Base-by-base conservation (phyloP, 2,888 invertebrate genomes). In the Thereva nobilitata region DNA sequence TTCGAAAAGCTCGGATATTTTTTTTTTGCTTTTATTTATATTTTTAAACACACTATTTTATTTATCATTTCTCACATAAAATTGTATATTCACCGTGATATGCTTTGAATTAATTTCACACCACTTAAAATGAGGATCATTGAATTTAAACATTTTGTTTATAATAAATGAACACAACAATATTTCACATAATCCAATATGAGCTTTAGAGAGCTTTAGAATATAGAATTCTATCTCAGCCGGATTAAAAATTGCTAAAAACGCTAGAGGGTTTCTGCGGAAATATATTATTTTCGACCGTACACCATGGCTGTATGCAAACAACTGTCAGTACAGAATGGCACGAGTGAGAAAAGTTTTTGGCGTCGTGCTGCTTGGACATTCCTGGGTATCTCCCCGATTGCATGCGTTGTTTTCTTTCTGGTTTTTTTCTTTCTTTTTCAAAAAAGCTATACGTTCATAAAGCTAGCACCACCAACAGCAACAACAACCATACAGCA, bases 291-390 rank as follows among this genome's bases (percentile, higher is more conserved):
- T 45, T 54, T 64, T 50, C 66, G 50, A 40, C 54, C 66, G 61
- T 47, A 44, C 59, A 61, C 53, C 53, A 59, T 47, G 59, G 59
- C 41, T 61, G 54, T 55, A 67, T 61, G 66, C 47, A 67, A 54
- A 59, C 66, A 61, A 67, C 66, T 67, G 61, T 59, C 57, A 66
- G 61, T 35, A 54, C 44, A 8, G 44, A 53, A 44, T 37, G n/a
- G 4, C 44, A 44, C 44, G 35, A 42, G 53, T 37, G 45, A 35
- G 12, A 12, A 54, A 44, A 38, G 45, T 45, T 45, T 8, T 64
- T 54, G 6, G 45, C 53, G 44, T 53, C 53, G 53, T 54, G 42
- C 38, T 64, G 42, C 45, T 44, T 53, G 64, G 54, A 64, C 54
- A 64, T 64, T 54, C 55, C 55, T 64, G 54, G 64, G 64, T 64